Conservation (phyloP, 23 tunicate species). For the Clavelina lepadiformis region DNA sequence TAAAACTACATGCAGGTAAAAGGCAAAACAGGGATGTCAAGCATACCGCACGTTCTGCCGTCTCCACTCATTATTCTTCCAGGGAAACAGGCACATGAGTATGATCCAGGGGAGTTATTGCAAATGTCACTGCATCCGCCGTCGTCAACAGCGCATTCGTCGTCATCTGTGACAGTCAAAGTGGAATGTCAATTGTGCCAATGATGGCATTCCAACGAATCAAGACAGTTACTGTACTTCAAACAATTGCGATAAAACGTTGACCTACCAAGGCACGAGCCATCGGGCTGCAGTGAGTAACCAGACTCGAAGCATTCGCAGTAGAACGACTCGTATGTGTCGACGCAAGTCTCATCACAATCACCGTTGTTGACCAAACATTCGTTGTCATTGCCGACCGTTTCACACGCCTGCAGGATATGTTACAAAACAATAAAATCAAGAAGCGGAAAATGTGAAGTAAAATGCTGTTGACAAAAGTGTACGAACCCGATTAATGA, state of each 20-base stretch:
- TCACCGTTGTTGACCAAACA: slow-evolving; percentile 65
- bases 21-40: background rate
- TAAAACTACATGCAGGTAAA: too few relatives aligned
- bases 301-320: slow-evolving; percentile 62
- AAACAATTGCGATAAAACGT: too few relatives aligned
- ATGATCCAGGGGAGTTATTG: slow-evolving; percentile 70
- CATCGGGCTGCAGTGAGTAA: background rate
- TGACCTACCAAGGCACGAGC: too few relatives aligned
- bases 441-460: too few relatives aligned
- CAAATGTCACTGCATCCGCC: slow-evolving; percentile 75
- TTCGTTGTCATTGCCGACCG: slow-evolving; percentile 62
- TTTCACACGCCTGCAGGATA: slow-evolving; percentile 36
- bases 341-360: slow-evolving; percentile 61
- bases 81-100: slow-evolving; percentile 58
- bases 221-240: too few relatives aligned
- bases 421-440: too few relatives aligned
- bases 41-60: slow-evolving; percentile 64
- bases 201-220: too few relatives aligned
- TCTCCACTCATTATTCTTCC: slow-evolving; percentile 45
- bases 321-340: slow-evolving; percentile 63
- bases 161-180: slow-evolving; percentile 30
- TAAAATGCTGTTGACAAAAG: too few relatives aligned
- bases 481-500: slow-evolving; percentile 26
- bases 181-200: too few relatives aligned
- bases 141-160: slow-evolving; percentile 61